Evolutionary conservation across 2,797 vertebrate species (phyloP).

Genomic region (Platyrinchus mystaceus): DNA sequence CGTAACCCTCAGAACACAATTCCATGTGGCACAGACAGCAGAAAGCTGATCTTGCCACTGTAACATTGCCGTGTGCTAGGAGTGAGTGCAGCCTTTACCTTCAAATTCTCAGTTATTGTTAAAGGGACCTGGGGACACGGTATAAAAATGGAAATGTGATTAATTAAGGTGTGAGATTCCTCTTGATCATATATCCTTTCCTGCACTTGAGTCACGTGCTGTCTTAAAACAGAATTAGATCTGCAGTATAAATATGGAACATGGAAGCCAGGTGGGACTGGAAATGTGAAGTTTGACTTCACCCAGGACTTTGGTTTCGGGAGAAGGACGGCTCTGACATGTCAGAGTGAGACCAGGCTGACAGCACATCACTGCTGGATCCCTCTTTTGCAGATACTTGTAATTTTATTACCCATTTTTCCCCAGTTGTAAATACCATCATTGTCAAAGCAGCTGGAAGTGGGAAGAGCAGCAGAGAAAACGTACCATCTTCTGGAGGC

Average conservation of each 20-base stretch:
- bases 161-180: neutral
- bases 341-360: neutral
- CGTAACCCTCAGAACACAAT: neutral
- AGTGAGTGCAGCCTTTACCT: neutral
- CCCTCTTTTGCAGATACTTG: neutral
- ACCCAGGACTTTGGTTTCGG: neutral
- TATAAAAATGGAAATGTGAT: neutral
- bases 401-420: conserved; percentile 38
- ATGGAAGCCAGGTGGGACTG: neutral
- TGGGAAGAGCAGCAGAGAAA: neutral
- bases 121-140: neutral
- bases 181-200: neutral
- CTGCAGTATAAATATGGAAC: neutral
- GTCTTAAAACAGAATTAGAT: neutral
- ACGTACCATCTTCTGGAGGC: neutral
- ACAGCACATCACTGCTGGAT: neutral
- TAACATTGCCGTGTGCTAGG: neutral
- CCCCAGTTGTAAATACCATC: conserved; percentile 15
- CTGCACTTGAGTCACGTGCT: neutral
- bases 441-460: conserved; percentile 21
- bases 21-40: neutral
- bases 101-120: neutral
- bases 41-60: neutral
- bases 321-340: neutral
- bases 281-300: neutral